Percentiles rank a stretch among this genome's conserved stretches.
phyloP scores from a whole-genome alignment of 2,888 invertebrate species.

The Papilio gigon region DNA sequence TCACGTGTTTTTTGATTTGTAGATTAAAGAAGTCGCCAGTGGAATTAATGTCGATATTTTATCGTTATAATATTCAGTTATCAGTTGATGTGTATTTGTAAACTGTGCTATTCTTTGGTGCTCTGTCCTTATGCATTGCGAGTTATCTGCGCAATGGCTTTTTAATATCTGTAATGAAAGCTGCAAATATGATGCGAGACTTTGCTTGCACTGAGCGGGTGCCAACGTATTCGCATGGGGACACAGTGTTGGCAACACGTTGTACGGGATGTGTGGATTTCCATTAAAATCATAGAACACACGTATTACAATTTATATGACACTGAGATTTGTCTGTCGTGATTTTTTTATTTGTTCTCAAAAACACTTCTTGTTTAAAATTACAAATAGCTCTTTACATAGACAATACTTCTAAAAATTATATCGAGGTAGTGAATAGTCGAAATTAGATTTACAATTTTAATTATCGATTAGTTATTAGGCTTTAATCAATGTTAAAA shows the following conservation, averaged over 20 bases:
- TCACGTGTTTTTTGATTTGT: background rate
- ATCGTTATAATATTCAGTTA: background rate
- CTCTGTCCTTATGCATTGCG: slow-evolving; percentile 53
- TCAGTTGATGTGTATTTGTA: background rate
- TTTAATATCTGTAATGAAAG: slow-evolving; percentile 81
- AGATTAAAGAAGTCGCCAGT: no score
- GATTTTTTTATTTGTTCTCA: no score
- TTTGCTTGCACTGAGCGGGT: slow-evolving; percentile 54
- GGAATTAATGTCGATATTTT: no score
- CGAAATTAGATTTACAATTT: no score
- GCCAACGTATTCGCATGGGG: slow-evolving; percentile 52
- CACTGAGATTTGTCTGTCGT: background rate
- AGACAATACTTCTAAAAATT: no score
- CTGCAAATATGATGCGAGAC: slow-evolving; percentile 73
- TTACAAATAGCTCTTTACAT: no score
- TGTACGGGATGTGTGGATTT: slow-evolving; percentile 31
- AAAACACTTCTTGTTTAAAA: no score
- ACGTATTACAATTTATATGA: background rate
- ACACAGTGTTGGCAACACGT: slow-evolving; percentile 36
- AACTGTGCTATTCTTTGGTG: slow-evolving; percentile 17
- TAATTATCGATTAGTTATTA: background rate
- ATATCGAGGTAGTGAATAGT: no score
- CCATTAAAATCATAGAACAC: background rate
- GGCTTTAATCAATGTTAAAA: no score
- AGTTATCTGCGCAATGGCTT: slow-evolving; percentile 62